Percentiles rank a stretch among this genome's conserved stretches.
Conservation (phyloP, 2,113 vertebrate species). For the Podilymbus podiceps region DNA sequence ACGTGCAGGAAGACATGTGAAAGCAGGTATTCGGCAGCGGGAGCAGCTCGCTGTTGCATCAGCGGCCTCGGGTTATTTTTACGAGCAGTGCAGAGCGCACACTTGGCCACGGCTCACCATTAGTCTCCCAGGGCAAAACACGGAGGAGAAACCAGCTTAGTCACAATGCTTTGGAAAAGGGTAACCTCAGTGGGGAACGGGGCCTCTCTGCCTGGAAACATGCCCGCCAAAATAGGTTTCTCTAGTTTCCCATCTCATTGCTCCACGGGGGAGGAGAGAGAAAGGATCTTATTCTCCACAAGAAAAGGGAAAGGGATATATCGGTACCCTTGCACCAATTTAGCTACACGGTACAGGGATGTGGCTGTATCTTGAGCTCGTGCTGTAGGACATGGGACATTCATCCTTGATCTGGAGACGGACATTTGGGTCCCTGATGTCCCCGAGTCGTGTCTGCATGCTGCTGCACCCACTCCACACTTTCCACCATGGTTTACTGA, state of each 20-base stretch:
- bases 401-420: background rate
- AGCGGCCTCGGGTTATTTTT: background rate
- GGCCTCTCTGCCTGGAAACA: background rate
- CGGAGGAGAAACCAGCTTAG: slow-evolving; percentile 22
- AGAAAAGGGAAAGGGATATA: background rate
- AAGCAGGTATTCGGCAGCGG: background rate
- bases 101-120: background rate
- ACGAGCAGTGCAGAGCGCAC: background rate
- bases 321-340: background rate
- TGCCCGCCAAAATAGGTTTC: background rate
- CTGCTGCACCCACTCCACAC: background rate
- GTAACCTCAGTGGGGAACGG: background rate
- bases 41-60: background rate
- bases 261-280: background rate
- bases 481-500: background rate
- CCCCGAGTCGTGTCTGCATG: background rate
- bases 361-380: background rate
- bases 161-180: background rate
- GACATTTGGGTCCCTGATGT: background rate
- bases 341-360: background rate
- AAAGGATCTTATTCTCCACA: background rate
- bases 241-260: background rate
- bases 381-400: fast-evolving
- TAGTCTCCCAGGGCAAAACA: background rate
- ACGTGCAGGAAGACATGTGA: background rate